Conservation (phyloP, 2,113 vertebrate species). For the Pipra filicauda region DNA sequence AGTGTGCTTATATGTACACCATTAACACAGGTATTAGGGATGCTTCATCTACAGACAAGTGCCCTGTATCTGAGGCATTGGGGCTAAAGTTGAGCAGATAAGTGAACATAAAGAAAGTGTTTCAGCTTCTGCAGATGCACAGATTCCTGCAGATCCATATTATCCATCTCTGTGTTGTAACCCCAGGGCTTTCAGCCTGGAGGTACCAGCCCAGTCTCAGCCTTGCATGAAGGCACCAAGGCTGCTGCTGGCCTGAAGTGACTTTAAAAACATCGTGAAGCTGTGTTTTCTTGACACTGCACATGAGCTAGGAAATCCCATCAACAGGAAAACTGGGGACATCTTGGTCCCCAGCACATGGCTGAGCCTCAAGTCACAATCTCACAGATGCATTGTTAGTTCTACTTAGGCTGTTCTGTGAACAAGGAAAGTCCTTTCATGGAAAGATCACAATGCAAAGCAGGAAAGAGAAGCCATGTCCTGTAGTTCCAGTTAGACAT, state of each 20-base stretch:
- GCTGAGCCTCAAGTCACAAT: neutral
- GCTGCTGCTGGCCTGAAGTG: neutral
- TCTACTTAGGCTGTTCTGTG: neutral
- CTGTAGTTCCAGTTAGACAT: neutral
- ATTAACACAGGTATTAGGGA: neutral
- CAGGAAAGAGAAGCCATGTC: neutral
- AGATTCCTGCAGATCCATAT: neutral
- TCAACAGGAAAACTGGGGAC: neutral
- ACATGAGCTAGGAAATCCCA: neutral
- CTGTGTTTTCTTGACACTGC: neutral
- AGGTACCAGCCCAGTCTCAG: neutral
- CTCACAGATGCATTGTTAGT: neutral
- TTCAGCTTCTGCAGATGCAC: neutral
- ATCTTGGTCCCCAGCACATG: neutral
- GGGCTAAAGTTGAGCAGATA: neutral
- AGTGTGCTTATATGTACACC: neutral
- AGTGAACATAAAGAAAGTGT: neutral
- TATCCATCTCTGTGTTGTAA: neutral
- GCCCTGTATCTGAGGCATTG: neutral
- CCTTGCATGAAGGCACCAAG: neutral
- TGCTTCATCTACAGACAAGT: neutral
- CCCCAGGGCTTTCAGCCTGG: neutral
- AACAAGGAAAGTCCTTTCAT: accelerated
- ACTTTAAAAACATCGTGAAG: neutral
- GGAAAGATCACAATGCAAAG: neutral